Conservation (phyloP, 2,797 vertebrate species). For the Manis crassicaudata region DNA sequence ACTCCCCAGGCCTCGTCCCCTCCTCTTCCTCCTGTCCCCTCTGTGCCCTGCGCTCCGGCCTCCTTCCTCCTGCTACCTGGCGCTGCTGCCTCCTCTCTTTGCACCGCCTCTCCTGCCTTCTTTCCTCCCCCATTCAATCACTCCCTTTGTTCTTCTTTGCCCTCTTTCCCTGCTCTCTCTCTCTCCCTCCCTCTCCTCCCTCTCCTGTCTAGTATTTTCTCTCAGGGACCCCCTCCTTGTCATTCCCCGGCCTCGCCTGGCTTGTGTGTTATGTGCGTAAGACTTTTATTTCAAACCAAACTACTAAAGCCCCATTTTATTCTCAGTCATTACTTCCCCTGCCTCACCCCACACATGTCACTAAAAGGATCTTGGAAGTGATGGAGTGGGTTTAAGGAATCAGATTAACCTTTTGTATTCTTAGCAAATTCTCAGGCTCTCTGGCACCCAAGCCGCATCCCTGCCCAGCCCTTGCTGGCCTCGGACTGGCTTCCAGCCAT, state of each 20-base stretch:
- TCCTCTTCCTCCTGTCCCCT: constrained; percentile 63
- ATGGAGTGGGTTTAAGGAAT: neutral
- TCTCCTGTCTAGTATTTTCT: neutral
- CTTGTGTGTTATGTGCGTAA: neutral
- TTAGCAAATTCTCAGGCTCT: neutral
- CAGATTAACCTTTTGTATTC: neutral
- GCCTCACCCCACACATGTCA: neutral
- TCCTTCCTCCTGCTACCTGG: neutral
- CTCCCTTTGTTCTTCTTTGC: neutral
- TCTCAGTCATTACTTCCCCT: neutral
- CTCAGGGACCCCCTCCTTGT: neutral
- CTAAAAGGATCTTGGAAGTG: neutral
- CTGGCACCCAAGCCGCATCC: neutral
- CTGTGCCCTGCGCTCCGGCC: constrained; percentile 56
- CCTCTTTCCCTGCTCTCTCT: neutral
- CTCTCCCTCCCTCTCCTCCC: neutral
- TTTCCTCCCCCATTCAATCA: neutral
- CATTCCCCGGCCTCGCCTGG: neutral
- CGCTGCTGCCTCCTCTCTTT: neutral
- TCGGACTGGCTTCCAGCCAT: neutral
- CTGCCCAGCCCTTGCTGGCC: neutral
- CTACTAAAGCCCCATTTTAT: neutral
- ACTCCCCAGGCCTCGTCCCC: constrained; percentile 78
- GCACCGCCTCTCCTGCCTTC: no score
- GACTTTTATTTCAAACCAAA: constrained; percentile 14